Conservation (phyloP, 2,888 invertebrate genomes). For the Aphidius colemani region DNA sequence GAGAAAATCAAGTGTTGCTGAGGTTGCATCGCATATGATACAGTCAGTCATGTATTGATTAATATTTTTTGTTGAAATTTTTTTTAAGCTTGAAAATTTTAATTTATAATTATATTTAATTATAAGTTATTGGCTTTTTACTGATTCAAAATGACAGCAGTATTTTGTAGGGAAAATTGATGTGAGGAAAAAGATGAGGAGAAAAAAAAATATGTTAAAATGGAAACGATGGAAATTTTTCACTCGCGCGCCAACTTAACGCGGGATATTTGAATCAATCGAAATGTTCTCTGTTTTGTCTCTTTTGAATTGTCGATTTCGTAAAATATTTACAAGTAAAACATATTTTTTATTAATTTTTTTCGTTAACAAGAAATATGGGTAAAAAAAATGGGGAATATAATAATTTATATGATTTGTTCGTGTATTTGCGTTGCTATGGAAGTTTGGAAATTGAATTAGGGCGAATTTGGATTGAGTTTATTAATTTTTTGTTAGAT, state of each 20-base stretch:
- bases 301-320: conserved; percentile 5
- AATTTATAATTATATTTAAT: not conserved
- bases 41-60: conserved; percentile 1
- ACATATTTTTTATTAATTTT: no score
- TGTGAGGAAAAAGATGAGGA: not conserved
- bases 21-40: not conserved
- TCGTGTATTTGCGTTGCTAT: no score
- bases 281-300: not conserved
- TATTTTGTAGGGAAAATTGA: not conserved
- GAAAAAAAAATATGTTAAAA: not conserved
- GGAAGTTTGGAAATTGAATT: no score
- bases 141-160: not conserved
- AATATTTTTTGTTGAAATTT: conserved; percentile 3
- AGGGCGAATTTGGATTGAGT: not conserved
- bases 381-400: not conserved
- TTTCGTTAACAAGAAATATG: not conserved
- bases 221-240: conserved; percentile 10
- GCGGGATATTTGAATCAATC: conserved; percentile 4
- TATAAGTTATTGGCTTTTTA: conserved; percentile 5
- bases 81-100: not conserved
- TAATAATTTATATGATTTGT: no score
- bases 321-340: not conserved
- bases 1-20: not conserved
- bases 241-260: not conserved
- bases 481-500: not conserved